Evolutionary conservation across 2,113 vertebrate species (phyloP), one percentile per base, ranked within the genome.

Genomic region (Alligator mississippiensis): DNA sequence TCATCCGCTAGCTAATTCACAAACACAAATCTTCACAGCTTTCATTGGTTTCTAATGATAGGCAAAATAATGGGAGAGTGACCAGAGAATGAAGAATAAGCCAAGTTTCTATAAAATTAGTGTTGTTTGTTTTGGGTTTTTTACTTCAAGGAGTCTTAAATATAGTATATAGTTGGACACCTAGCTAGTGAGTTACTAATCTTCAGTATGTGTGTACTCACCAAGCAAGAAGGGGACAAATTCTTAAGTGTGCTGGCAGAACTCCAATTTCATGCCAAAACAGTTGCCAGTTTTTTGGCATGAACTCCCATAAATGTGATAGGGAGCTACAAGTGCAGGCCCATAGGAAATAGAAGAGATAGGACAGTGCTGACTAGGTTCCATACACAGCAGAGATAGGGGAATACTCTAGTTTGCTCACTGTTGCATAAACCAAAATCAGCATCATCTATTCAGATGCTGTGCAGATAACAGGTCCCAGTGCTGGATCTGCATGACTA

Each of bases 21-120:
- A 86, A 89, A 92, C 47, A 82, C 87, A 85, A 72, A 30, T 89
- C 86, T 96, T 97, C 96, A 97, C 93, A 97, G 95, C 87, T 97
- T 97, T 88, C 74, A 60, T 93, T 93, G 92, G 68, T 92, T 96
- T 94, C 91, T 87, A 95, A 92, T 58, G 76, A 90, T 94, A 96
- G 74, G 47, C 78, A 57, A 80, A 60, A 63, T 11, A n/a, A n/a
- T 11, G 19, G 47, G 62, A 90, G 3, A 2, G 6, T 60, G 34
- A 88, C 60, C 58, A 47, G 72, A 18, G 75, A 18, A 77, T 22
- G n/a, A 55, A 47, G 72, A 60, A 60, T 54, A 11, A 84, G 54
- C 11, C 18, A 21, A 2, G 34, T 72, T 91, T 54, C 24, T 85
- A 66, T 16, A 30, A 92, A 1, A 55, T 54, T n/a, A 91, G 25